Evolutionary conservation across 2,888 invertebrate genomes (phyloP).

Genomic region (Macrophya alboannulata): DNA sequence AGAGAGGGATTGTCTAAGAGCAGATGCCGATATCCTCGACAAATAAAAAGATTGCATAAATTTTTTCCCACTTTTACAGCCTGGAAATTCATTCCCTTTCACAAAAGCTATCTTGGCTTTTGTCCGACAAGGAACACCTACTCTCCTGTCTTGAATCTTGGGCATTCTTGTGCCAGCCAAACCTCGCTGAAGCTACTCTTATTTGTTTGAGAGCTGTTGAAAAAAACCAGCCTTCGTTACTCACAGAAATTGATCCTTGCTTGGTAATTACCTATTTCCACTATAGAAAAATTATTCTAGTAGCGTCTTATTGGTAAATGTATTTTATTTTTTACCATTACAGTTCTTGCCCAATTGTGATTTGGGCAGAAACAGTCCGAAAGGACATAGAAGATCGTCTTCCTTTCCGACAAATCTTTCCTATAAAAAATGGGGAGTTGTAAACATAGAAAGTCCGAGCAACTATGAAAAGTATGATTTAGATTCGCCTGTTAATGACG

Average conservation of each 20-base stretch:
- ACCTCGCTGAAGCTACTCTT: slow-evolving; percentile 84
- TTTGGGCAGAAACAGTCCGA: slow-evolving; percentile 73
- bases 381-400: slow-evolving; percentile 75
- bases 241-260: slow-evolving; percentile 84
- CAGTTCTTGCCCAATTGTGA: slow-evolving; percentile 75
- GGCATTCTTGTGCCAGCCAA: slow-evolving; percentile 84
- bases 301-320: not conserved
- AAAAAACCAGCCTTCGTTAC: slow-evolving; percentile 83
- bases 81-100: slow-evolving; percentile 83
- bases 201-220: slow-evolving; percentile 86
- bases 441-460: slow-evolving; percentile 17
- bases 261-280: slow-evolving; percentile 77
- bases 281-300: not conserved
- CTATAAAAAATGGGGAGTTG: slow-evolving; percentile 55
- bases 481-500: not conserved
- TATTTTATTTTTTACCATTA: slow-evolving; percentile 51
- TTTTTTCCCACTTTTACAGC: slow-evolving; percentile 73
- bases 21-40: not conserved
- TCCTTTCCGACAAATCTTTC: slow-evolving; percentile 77
- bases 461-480: slow-evolving; percentile 4
- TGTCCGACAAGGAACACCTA: slow-evolving; percentile 84
- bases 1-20: not conserved
- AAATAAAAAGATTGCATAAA: not conserved
- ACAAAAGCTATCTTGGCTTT: slow-evolving; percentile 83
- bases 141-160: slow-evolving; percentile 82